Conservation (phyloP, 2,888 invertebrate species). For the Rhingia rostrata region DNA sequence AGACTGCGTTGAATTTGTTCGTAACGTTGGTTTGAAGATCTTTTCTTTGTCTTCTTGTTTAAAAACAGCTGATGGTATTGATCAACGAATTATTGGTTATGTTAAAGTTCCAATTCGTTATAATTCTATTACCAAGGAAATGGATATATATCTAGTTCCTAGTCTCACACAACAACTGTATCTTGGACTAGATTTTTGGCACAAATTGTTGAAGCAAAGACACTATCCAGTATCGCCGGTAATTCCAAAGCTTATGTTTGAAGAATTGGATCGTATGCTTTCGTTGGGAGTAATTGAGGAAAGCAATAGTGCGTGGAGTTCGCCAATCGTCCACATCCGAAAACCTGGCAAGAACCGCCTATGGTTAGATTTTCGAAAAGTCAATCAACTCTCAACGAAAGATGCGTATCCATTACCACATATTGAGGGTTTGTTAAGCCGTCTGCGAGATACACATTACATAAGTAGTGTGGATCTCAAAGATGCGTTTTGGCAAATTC, state of each 20-base stretch:
- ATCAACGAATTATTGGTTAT: background rate
- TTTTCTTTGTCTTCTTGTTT: no score
- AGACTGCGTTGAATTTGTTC: background rate
- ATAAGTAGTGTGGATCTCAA: slow-evolving; percentile 49
- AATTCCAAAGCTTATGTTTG: no score
- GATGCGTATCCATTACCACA: background rate
- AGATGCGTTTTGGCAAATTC: slow-evolving; percentile 34
- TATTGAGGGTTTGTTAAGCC: slow-evolving; percentile 69
- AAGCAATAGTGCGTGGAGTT: no score
- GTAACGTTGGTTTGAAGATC: background rate
- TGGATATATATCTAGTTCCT: slow-evolving; percentile 38
- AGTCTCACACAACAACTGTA: slow-evolving; percentile 37
- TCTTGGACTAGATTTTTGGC: slow-evolving; percentile 61
- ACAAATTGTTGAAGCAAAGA: background rate
- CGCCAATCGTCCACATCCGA: no score
- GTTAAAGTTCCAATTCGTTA: background rate
- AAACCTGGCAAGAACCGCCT: no score
- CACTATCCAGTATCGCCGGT: no score
- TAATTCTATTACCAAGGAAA: background rate
- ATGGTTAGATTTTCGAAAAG: no score
- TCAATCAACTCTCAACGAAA: no score
- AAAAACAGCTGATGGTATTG: background rate
- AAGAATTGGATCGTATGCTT: no score
- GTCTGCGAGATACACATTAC: slow-evolving; percentile 48
- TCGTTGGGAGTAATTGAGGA: no score